Evolutionary conservation across 2,888 invertebrate genomes (phyloP), one percentile per base, ranked within the genome.

Genomic region (Muschampia plurimacula): DNA sequence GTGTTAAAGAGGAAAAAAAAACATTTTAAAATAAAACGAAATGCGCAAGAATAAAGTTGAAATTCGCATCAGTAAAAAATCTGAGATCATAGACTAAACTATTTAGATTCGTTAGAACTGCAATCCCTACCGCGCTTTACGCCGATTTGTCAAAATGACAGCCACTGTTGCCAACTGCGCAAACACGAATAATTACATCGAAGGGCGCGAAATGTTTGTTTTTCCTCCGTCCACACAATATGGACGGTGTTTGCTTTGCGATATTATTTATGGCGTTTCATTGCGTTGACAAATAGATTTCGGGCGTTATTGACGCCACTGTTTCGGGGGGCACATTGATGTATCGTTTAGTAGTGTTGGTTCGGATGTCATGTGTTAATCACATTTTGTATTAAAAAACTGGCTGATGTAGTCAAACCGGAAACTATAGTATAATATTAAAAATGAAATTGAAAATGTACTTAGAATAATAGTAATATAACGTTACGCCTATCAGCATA

Each of bases 61-160:
- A 55, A 22, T 22, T 52, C 2, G 52, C 5, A 55, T 22, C 2
- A 55, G 22, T 8, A 55, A 55, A 55, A 15, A 13, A 13, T n/a
- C 39, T 39, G 7, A 5, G 49, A 13, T 0, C 4, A 49, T 13
- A 46, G 2, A 2, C 13, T 49, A 4, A n/a, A 4, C 49, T 44
- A n/a, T 15, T 52, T 52, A 15, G n/a, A 6, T 2, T 52, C 6
- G n/a, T 13, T 10, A 2, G 41, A 44, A 22, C 5, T 15, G 22
- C 63, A 32, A 60, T 39, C 63, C 32, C 67, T 72, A 78, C 81
- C 62, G 71, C 71, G 73, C 62, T 69, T 74, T 62, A 80, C 84
- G 84, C 83, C 80, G 78, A 89, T 91, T 89, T 88, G 90, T 89
- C 86, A 88, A 87, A 86, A 84, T 84, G 82, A 76, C 78, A 76